Conservation (phyloP, 2,113 vertebrate genomes). For the Alouatta palliata region DNA sequence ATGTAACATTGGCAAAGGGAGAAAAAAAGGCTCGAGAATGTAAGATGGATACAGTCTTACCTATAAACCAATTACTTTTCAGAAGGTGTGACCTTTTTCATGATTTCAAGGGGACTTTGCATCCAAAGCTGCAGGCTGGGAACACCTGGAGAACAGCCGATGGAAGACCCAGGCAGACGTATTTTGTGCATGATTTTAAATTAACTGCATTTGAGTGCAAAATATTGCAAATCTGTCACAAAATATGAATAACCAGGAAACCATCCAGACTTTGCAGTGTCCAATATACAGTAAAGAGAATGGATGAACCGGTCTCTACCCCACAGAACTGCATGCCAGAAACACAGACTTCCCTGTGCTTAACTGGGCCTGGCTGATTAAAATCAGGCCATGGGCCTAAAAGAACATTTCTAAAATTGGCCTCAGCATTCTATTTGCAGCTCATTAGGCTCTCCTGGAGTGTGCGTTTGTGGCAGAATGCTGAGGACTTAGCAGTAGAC, state of each 20-base stretch:
- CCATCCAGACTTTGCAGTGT: too few species aligned
- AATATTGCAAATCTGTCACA: background rate
- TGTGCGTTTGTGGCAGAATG: background rate
- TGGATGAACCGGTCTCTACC: background rate
- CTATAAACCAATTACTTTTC: background rate
- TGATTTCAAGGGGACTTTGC: background rate
- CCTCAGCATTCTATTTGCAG: background rate
- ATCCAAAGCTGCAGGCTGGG: background rate
- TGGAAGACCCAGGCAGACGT: background rate
- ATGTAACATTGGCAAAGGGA: background rate
- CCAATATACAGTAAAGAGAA: background rate
- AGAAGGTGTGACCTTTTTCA: background rate
- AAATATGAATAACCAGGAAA: background rate
- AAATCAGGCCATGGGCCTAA: background rate
- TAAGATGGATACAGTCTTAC: background rate
- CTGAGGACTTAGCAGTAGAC: background rate
- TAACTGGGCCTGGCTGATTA: background rate
- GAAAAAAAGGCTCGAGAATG: background rate
- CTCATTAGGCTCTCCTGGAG: background rate
- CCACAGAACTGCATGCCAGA: background rate
- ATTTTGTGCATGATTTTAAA: slow-evolving; percentile 2
- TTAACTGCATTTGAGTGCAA: background rate
- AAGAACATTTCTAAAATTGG: background rate
- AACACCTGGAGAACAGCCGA: background rate
- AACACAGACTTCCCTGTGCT: background rate